These are phyloP conservation scores for Eugnorisma glareosa DNA, from an alignment of 2,888 invertebrate genomes.

Conservation along the genomic window DNA sequence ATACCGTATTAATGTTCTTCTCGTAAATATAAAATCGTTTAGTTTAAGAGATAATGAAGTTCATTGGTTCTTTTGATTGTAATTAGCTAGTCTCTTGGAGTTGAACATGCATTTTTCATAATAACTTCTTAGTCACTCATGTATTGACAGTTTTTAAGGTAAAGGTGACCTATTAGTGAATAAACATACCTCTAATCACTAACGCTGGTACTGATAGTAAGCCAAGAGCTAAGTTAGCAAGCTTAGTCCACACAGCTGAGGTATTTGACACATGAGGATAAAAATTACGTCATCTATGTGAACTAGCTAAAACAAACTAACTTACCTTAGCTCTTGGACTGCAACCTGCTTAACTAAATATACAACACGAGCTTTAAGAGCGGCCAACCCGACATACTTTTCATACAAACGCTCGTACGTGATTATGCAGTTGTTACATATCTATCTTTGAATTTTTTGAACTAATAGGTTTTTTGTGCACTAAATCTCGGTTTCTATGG, in stretches of 20 bases:
- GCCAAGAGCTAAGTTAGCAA: background rate
- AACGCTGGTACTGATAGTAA: background rate
- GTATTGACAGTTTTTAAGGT: background rate
- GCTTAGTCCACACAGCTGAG: background rate
- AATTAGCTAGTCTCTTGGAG: background rate
- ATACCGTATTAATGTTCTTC: constrained; percentile 53
- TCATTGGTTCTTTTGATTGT: constrained; percentile 10
- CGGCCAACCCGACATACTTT: too few species aligned
- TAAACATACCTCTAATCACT: background rate
- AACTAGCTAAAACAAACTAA: background rate
- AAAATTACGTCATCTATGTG: background rate
- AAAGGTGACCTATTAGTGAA: background rate
- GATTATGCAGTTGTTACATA: too few species aligned
- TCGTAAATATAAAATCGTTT: constrained; percentile 62
- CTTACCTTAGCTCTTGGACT: background rate
- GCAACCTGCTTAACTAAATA: background rate
- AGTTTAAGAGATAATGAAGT: constrained; percentile 20
- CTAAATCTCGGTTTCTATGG: too few species aligned
- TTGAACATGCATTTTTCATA: background rate
- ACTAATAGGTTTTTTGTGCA: too few species aligned
- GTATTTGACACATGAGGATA: background rate
- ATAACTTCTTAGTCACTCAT: background rate
- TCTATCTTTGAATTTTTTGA: too few species aligned
- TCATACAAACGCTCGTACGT: too few species aligned
- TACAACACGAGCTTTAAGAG: background rate